phyloP scores from a whole-genome alignment of 2,888 invertebrate genomes.

The Yponomeuta sedellus region DNA sequence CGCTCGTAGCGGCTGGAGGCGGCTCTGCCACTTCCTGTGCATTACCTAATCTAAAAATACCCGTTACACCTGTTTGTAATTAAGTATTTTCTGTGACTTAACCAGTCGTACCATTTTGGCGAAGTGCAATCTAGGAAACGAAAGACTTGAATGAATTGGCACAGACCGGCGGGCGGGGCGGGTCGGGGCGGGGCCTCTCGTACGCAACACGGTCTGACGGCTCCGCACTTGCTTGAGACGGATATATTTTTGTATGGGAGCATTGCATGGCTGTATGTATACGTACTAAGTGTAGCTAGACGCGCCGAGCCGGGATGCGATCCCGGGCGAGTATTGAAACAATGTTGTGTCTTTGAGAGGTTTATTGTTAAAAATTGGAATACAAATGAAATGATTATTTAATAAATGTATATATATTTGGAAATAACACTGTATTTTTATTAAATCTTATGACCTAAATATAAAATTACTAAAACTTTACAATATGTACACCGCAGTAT shows the following conservation, averaged over 20 bases:
- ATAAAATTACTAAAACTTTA: conserved; percentile 7
- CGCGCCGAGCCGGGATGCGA: conserved; percentile 39
- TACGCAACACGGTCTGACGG: conserved; percentile 11
- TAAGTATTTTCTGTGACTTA: background rate
- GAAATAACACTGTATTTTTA: conserved; percentile 56
- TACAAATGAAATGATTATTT: conserved; percentile 74
- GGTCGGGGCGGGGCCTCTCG: conserved; percentile 7
- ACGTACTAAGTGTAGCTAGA: conserved; percentile 21
- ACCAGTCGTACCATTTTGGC: background rate
- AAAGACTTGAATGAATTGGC: background rate
- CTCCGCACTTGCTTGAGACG: conserved; percentile 1
- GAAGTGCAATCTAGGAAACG: background rate
- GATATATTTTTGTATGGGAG: conserved; percentile 47
- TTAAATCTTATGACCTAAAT: conserved; percentile 18
- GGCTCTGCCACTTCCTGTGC: background rate
- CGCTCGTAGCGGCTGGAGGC: background rate
- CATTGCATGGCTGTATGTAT: conserved; percentile 28
- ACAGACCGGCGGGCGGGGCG: background rate
- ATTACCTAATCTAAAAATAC: background rate
- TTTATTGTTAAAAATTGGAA: conserved; percentile 76
- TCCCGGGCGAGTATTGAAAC: conserved; percentile 57
- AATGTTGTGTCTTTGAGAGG: conserved; percentile 76
- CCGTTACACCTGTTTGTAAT: background rate
- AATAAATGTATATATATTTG: conserved; percentile 77
- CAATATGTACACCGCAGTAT: background rate